These are phyloP conservation scores for Encarsia formosa DNA, from an alignment of 2,888 invertebrate species.

Conservation along the genomic window DNA sequence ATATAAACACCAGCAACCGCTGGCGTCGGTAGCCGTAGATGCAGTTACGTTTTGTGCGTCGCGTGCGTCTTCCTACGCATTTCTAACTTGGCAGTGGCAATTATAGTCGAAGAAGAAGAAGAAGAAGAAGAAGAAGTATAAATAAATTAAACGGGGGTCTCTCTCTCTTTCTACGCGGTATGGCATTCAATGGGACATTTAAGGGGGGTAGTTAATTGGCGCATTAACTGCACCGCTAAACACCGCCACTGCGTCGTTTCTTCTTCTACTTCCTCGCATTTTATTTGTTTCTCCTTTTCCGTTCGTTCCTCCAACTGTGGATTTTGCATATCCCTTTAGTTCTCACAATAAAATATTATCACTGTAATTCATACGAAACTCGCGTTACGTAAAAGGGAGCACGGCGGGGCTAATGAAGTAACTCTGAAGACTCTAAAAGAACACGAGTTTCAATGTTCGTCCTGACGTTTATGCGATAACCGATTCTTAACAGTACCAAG, in stretches of 20 bases:
- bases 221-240: constrained; percentile 31
- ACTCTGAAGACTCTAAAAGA: too few species aligned
- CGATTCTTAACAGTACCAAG: too few species aligned
- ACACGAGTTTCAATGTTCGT: too few species aligned
- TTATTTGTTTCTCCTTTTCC: constrained; percentile 8
- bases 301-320: constrained; percentile 1
- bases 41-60: constrained; percentile 14
- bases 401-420: too few species aligned
- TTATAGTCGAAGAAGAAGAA: constrained; percentile 22
- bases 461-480: too few species aligned
- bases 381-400: too few species aligned
- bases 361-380: too few species aligned
- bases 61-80: constrained; percentile 1
- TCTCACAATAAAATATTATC: too few species aligned
- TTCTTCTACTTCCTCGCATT: constrained; percentile 1
- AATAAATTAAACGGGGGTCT: constrained; percentile 31
- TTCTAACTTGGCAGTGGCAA: constrained; percentile 5
- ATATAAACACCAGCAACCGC: too few species aligned
- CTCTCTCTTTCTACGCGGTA: constrained; percentile 8
- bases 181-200: constrained; percentile 30
- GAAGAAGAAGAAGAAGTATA: constrained; percentile 13
- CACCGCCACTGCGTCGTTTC: constrained; percentile 9
- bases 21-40: background rate
- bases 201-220: constrained; percentile 34
- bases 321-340: background rate